phyloP scores from a whole-genome alignment of 2,797 vertebrate species.

The Galago senegalensis region DNA sequence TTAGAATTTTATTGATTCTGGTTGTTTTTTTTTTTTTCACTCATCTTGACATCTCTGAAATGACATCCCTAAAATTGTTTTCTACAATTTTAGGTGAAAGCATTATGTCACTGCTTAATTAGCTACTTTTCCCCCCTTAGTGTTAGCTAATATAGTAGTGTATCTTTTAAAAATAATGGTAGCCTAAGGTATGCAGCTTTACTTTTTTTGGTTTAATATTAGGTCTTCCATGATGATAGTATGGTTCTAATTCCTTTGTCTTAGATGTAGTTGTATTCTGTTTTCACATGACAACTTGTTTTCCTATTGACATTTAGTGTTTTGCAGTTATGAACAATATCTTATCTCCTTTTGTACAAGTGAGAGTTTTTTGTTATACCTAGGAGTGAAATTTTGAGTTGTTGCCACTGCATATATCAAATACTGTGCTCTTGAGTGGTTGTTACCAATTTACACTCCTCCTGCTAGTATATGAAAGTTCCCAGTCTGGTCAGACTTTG shows the following conservation, averaged over 20 bases:
- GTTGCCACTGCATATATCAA: fast-evolving
- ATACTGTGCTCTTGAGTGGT: fast-evolving
- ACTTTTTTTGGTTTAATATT: neutral
- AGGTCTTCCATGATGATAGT: neutral
- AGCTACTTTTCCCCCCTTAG: neutral
- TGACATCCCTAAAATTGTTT: neutral
- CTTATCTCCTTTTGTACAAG: too few relatives aligned
- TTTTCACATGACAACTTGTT: neutral
- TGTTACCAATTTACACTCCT: fast-evolving
- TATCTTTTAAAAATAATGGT: neutral
- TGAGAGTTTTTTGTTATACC: too few relatives aligned
- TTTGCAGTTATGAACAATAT: fast-evolving
- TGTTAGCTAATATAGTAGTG: neutral
- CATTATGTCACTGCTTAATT: neutral
- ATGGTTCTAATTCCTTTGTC: neutral
- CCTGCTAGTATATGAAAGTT: neutral
- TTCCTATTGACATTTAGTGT: neutral
- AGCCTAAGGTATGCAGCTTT: neutral
- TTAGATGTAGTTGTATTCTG: fast-evolving
- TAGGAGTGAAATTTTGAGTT: neutral
- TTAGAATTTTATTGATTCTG: neutral
- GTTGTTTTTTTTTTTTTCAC: neutral
- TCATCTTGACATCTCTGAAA: neutral
- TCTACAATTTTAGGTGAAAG: neutral
- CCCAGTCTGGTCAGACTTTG: neutral